Evolutionary conservation across 2,888 invertebrate species (phyloP), one percentile per base, ranked within the genome.

Genomic region (Lasioglossum zephyrum): DNA sequence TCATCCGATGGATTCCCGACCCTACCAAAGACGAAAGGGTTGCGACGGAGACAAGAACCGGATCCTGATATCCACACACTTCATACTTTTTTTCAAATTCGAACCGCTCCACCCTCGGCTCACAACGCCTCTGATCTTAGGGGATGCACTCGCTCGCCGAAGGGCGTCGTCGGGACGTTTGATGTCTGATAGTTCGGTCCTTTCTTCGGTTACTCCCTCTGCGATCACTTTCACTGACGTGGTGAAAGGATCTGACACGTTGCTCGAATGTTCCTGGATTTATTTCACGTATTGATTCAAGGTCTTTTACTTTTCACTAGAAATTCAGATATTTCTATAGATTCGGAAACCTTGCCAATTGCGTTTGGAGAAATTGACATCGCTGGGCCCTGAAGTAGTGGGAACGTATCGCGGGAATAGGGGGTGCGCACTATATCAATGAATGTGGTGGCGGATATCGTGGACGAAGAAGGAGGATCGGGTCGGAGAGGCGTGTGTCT

Each of bases 1-100:
- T 90, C 90, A 81, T 87, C 85, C 81, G 78, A 86, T 90, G 80
- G 77, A 81, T 87, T 78, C 70, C 41, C 66, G 82, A 78, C 84
- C 75, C 81, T 83, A 60, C 74, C 73, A 36, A 31, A 73, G 47
- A 47, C 73, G 31, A 49, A 18, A 11, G 47, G 73, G 22, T 36
- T 39, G 39, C 36, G 36, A 9, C 66, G 69, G 69, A 69, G 63
- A 66, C 31, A 39, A 16, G 69, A 36, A 69, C 41, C 69, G 4
- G 39, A 69, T 69, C 39, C 36, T 39, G 69, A 69, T 69, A 31
- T 26, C 69, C 22, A 18, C 9, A 36, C 22, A 4, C 39, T 39
- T 39, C 11, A 22, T 9, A 22, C 39, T 41, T 36, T 69, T 69
- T 36, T 39, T 69, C 69, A 9, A 69, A 69, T 41, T 41, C 69